Evolutionary conservation across 2,113 vertebrate species (phyloP).

Genomic region (Cisticola juncidis): DNA sequence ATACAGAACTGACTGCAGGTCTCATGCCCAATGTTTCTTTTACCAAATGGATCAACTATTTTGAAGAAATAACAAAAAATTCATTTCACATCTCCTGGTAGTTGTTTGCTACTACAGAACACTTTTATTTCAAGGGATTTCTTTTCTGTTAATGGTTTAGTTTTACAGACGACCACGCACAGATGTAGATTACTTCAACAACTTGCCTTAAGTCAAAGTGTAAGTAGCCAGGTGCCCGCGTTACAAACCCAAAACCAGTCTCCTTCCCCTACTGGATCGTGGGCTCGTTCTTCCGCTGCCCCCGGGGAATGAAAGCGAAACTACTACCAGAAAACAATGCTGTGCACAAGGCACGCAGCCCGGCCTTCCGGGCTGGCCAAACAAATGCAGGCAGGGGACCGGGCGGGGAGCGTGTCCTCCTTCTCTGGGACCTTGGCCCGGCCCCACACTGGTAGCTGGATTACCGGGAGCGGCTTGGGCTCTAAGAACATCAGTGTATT

Average conservation of each 20-base stretch:
- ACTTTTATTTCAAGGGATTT: background rate
- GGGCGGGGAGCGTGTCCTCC: background rate
- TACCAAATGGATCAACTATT: background rate
- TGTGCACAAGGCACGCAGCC: background rate
- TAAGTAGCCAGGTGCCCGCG: rapidly evolving
- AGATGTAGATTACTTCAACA: background rate
- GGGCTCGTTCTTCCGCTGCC: background rate
- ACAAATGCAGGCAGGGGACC: background rate
- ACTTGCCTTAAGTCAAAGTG: too few species aligned
- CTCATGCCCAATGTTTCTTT: background rate
- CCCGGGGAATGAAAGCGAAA: background rate
- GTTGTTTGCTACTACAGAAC: background rate
- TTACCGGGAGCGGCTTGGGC: background rate
- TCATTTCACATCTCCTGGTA: background rate
- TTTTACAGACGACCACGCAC: background rate
- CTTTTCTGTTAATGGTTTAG: background rate
- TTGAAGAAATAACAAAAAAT: background rate
- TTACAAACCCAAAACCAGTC: background rate
- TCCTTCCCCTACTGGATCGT: background rate
- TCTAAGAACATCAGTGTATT: background rate
- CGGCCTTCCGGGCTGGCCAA: background rate
- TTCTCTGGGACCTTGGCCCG: background rate
- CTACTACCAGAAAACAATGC: background rate
- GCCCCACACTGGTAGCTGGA: background rate
- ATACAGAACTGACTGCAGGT: background rate